These are phyloP conservation scores for Blennius ocellaris DNA, from an alignment of 2,113 vertebrate genomes.

Conservation along the genomic window DNA sequence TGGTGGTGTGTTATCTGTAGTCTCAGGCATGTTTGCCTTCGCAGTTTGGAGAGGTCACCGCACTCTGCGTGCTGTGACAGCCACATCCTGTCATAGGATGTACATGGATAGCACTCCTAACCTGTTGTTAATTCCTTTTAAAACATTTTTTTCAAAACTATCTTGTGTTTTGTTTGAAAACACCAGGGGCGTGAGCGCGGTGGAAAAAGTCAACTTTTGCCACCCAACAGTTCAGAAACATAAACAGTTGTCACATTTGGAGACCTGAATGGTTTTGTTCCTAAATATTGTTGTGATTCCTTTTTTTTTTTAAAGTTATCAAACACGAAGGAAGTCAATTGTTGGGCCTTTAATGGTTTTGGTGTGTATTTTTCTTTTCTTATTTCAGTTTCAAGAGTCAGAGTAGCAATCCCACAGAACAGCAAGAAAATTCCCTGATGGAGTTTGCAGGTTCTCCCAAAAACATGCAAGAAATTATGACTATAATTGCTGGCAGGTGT, in stretches of 20 bases:
- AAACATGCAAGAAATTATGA: too few species aligned
- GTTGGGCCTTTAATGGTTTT: not conserved
- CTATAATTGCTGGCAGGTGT: too few species aligned
- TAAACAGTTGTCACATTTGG: constrained; percentile 60
- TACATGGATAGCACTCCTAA: constrained; percentile 68
- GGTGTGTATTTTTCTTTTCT: not conserved
- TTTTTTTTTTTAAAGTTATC: constrained; percentile 5
- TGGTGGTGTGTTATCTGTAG: constrained; percentile 51
- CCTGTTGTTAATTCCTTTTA: constrained; percentile 62
- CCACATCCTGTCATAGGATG: constrained; percentile 68
- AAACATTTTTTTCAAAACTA: constrained; percentile 3
- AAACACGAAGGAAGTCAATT: not conserved
- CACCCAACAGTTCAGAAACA: constrained; percentile 49
- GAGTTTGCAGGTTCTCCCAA: too few species aligned
- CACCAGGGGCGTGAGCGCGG: constrained; percentile 50
- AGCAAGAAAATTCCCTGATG: too few species aligned
- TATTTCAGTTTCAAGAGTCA: not conserved
- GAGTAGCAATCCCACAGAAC: too few species aligned
- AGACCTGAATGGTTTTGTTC: not conserved
- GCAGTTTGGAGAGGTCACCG: constrained; percentile 34
- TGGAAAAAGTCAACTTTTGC: constrained; percentile 59
- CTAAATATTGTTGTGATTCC: not conserved
- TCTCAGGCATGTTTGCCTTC: constrained; percentile 37
- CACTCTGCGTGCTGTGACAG: constrained; percentile 39
- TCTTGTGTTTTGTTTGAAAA: constrained; percentile 71